phyloP scores from a whole-genome alignment of 2,113 vertebrate species.

The Nerophis lumbriciformis region DNA sequence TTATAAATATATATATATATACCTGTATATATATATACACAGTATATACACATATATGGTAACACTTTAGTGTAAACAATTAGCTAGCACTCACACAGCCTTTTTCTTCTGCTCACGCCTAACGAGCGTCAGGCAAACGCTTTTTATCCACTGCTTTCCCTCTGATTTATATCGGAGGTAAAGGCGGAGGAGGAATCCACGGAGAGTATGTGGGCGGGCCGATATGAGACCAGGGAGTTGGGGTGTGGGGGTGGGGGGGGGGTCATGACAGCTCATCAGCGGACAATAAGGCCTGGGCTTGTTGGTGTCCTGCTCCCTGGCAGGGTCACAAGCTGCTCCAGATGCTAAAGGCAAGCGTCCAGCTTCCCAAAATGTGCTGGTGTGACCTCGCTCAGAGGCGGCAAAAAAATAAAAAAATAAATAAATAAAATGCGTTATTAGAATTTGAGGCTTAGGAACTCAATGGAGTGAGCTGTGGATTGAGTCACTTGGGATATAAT shows the following conservation, averaged over 20 bases:
- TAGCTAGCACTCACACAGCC: neutral
- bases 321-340: constrained; percentile 56
- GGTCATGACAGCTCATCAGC: constrained; percentile 58
- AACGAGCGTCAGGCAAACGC: constrained; percentile 31
- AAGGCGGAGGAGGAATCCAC: constrained; percentile 34
- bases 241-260: constrained; percentile 15
- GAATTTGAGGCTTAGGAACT: constrained; percentile 52
- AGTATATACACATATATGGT: too few species aligned
- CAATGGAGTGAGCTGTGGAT: constrained; percentile 61
- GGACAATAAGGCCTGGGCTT: constrained; percentile 60
- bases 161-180: constrained; percentile 53
- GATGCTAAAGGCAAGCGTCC: constrained; percentile 57
- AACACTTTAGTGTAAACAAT: neutral
- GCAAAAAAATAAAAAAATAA: too few species aligned
- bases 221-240: constrained; percentile 32
- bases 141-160: constrained; percentile 34
- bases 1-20: too few species aligned
- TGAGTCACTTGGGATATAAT: constrained; percentile 69
- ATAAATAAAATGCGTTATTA: constrained; percentile 34
- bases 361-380: constrained; percentile 24
- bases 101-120: constrained; percentile 20
- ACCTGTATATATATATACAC: too few species aligned
- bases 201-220: constrained; percentile 4
- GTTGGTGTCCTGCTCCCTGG: constrained; percentile 60
- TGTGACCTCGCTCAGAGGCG: too few species aligned